Base-by-base conservation (phyloP, 2,888 invertebrate species). In the Entomobrya multifasciata region DNA sequence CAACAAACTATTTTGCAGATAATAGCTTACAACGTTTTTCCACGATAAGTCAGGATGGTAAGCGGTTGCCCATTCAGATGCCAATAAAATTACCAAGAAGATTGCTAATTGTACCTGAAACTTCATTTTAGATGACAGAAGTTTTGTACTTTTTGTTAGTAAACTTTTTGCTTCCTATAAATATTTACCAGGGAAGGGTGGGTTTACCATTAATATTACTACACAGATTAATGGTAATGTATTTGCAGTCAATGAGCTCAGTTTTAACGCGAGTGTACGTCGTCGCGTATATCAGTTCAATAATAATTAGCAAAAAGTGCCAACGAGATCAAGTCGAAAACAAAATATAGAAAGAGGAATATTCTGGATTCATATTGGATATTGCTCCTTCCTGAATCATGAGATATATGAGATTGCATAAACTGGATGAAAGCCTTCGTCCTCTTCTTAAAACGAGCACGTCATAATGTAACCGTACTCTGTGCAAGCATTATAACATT, bases 11-110 rank as follows among this genome's bases (percentile, higher is more conserved):
- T 36, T 36, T 6, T 36, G 8, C 8, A 36, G 10, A 8, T 5
- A 65, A 47, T 49, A 11, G 13, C 79, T 83, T 80, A 86, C 89
- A 52, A 65, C 27, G 36, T 89, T 86, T 84, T 87, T 25, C 89
- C 89, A 89, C 10, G 89, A 77, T 52, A 87, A 80, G 20, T 89
- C 89, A 0, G 74, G 70, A 65, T 86, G 72, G 60, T 79, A 80
- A 2, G 86, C 62, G 17, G 41, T 25, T 0, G 55, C 49, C 22
- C 36, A 70, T 36, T 84, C 67, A n/a, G 74, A 25, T n/a, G 20
- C 67, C 5, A 76, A 20, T 3, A 81, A 11, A 6, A 76, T 25
- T 10, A 44, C 62, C 6, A 80, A n/a, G 11, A 80, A 2, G 11
- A 27, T 52, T 4, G 36, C 22, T 13, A 79, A 13, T 41, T 44